Evolutionary conservation across 2,797 vertebrate species (phyloP), one percentile per base, ranked within the genome.

Genomic region (Helicolenus hilgendorfi): DNA sequence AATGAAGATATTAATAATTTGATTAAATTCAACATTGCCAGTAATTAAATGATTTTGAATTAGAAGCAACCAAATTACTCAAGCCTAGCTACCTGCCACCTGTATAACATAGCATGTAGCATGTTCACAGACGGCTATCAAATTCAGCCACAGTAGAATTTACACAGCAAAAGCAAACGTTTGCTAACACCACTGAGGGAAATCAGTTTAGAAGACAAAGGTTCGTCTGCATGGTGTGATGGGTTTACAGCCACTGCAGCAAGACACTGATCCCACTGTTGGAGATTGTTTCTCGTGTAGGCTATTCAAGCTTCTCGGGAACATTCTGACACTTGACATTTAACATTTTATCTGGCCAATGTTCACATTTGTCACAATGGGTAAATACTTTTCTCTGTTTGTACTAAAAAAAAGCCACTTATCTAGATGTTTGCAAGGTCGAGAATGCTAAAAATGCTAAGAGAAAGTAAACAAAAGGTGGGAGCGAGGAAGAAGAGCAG

Each of bases 241-340:
- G 72, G 24, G 62, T 92, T 92, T 88, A 64, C 91, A 74, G 90
- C 76, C 55, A n/a, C 79, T 33, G 76, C 88, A 53, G 33, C 45
- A 3, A 67, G 18, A 83, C 88, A 87, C 59, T 75, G 65, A 86
- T 35, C 58, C 59, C 62, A 79, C 79, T 65, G 87, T 62, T 55
- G 65, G 33, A 90, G 73, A 90, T 77, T 3, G 71, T 90, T 85
- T 81, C 88, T 78, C 4, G 20, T 38, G 91, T 79, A 53, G 90
- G 87, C 80, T 27, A 6, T 4, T 20, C 45, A 64, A 36, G 62
- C 79, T 81, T 87, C 89, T 60, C 74, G 24, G 70, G 89, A 89
- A 88, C 85, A 68, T 33, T 86, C 36, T 86, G 86, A 89, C 88
- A 84, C 64, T 92, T 90, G 83, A 87, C 86, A 88, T 92, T 90